Conservation (phyloP, 2,888 invertebrate species). For the Cecidostiba fungosa region DNA sequence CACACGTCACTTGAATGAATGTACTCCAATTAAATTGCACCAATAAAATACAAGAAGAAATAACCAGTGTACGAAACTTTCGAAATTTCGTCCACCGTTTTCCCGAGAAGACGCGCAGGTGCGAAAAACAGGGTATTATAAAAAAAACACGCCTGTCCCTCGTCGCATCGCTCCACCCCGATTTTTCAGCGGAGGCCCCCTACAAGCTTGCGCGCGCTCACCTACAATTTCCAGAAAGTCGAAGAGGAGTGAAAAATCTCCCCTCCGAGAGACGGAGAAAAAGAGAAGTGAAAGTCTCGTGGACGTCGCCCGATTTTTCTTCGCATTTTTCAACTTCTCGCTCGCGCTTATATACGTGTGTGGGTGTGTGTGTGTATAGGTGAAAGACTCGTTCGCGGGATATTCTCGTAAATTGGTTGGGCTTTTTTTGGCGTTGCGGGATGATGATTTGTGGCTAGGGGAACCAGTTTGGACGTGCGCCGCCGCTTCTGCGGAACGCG, state of each 20-base stretch:
- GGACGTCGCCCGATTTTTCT: slow-evolving; percentile 41
- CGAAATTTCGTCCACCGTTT: slow-evolving; percentile 8
- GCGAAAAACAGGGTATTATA: slow-evolving; percentile 50
- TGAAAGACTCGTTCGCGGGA: slow-evolving; percentile 45
- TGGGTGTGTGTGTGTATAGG: background rate
- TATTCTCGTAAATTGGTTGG: slow-evolving; percentile 74
- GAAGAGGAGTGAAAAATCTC: slow-evolving; percentile 22
- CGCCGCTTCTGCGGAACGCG: slow-evolving; percentile 1
- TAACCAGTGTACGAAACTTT: slow-evolving; percentile 21
- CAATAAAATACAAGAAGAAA: slow-evolving; percentile 32
- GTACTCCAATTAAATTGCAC: background rate
- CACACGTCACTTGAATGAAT: too few relatives aligned
- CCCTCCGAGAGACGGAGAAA: background rate
- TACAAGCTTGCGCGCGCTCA: slow-evolving; percentile 21
- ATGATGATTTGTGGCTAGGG: slow-evolving; percentile 73
- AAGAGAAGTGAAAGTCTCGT: slow-evolving; percentile 45
- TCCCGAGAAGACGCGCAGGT: slow-evolving; percentile 55
- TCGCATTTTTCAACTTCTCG: slow-evolving; percentile 73
- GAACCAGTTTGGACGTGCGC: slow-evolving; percentile 53
- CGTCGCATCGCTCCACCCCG: slow-evolving; percentile 40
- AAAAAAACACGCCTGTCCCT: slow-evolving; percentile 8
- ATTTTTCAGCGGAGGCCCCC: slow-evolving; percentile 54
- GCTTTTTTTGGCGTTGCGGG: slow-evolving; percentile 44
- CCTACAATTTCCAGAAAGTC: slow-evolving; percentile 28
- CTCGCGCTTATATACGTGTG: slow-evolving; percentile 48